Conservation (phyloP, 1,140 invertebrate species). For the Caenorhabditis remanei region DNA sequence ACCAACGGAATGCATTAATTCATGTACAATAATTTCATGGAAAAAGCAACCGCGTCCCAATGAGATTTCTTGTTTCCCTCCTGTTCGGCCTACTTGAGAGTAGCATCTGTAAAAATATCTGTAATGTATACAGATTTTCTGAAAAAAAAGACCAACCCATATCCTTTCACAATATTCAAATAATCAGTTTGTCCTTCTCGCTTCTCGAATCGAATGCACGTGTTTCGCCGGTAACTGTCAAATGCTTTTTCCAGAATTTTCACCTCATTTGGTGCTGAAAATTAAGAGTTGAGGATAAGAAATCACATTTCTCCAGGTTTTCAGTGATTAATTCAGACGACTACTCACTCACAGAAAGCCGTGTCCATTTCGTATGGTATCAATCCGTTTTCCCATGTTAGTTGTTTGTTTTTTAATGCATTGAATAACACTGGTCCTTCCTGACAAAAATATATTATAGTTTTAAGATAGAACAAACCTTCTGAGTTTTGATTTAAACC, state of each 20-base stretch:
- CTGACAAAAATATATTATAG: slow-evolving; percentile 61
- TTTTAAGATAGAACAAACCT: background rate
- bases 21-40: slow-evolving; percentile 77
- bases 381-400: slow-evolving; percentile 72
- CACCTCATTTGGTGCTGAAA: slow-evolving; percentile 68
- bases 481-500: background rate
- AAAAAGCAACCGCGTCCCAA: slow-evolving; percentile 77
- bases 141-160: slow-evolving; percentile 66
- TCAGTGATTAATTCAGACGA: background rate
- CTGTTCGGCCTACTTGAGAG: slow-evolving; percentile 77
- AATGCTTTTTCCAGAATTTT: slow-evolving; percentile 73
- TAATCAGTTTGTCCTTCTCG: slow-evolving; percentile 70
- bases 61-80: slow-evolving; percentile 77
- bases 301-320: background rate
- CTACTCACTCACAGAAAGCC: slow-evolving; percentile 76
- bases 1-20: slow-evolving; percentile 74
- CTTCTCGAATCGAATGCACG: slow-evolving; percentile 73
- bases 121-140: background rate
- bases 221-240: slow-evolving; percentile 71
- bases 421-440: slow-evolving; percentile 66
- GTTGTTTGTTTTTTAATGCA: slow-evolving; percentile 71
- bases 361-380: slow-evolving; percentile 75
- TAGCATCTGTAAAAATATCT: slow-evolving; percentile 73
- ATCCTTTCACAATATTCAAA: slow-evolving; percentile 75
- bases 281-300: background rate